Percentiles rank a stretch among this genome's conserved stretches.
Evolutionary conservation across 2,113 vertebrate genomes (phyloP).

Genomic region (Clinocottus analis): DNA sequence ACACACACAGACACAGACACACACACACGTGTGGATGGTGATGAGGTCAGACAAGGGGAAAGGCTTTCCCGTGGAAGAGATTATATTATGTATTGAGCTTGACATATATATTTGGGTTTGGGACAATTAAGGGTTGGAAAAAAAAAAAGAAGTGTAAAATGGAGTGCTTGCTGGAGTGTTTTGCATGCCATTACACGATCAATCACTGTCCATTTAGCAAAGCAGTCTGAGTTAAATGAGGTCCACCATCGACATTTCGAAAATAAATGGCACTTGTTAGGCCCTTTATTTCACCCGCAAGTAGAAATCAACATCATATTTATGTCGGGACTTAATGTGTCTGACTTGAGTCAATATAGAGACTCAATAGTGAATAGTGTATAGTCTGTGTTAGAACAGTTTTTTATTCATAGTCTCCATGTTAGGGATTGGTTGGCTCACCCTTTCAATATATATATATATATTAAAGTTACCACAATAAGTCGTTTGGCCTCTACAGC

Average conservation of each 20-base stretch:
- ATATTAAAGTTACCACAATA: neutral
- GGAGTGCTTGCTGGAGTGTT: neutral
- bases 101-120: neutral
- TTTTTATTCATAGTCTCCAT: neutral
- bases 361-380: constrained; percentile 15
- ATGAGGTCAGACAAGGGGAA: constrained; percentile 6
- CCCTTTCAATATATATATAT: neutral
- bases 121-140: neutral
- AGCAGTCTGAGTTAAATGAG: constrained; percentile 9
- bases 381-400: neutral
- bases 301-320: constrained; percentile 3
- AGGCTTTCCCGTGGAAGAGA: neutral
- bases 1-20: too few relatives aligned
- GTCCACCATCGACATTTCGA: neutral
- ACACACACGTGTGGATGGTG: neutral
- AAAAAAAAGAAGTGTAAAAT: neutral
- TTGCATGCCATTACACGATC: constrained; percentile 6
- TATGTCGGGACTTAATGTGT: neutral
- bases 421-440: neutral
- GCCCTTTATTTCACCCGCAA: neutral
- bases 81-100: neutral
- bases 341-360: constrained; percentile 1
- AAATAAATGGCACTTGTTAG: constrained; percentile 9
- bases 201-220: constrained; percentile 36
- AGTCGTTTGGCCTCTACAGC: neutral